phyloP scores from a whole-genome alignment of 1,140 invertebrate genomes.

The Heterodera carotae region DNA sequence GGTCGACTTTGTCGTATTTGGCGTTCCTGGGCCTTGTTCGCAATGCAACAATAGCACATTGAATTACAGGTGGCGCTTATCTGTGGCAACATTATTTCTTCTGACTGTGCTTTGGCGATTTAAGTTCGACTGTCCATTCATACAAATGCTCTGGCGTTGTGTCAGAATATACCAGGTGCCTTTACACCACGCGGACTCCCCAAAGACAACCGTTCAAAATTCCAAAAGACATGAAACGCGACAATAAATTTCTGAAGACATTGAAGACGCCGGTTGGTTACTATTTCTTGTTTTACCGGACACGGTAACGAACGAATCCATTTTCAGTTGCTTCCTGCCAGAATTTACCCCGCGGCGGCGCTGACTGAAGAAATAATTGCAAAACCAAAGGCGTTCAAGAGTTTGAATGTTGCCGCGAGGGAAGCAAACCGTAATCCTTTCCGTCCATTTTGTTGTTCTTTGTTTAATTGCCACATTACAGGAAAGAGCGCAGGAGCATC shows the following conservation, averaged over 20 bases:
- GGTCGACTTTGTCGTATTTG: slow-evolving; percentile 84
- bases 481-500: background rate
- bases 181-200: slow-evolving; percentile 75
- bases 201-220: slow-evolving; percentile 75
- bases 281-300: background rate
- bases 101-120: background rate
- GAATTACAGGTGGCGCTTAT: slow-evolving; percentile 68
- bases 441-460: background rate
- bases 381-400: slow-evolving; percentile 27
- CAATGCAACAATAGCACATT: slow-evolving; percentile 81
- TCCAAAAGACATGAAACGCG: slow-evolving; percentile 69
- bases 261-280: slow-evolving; percentile 38
- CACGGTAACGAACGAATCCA: background rate
- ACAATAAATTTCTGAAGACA: slow-evolving; percentile 32
- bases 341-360: slow-evolving; percentile 30
- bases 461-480: background rate
- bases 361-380: slow-evolving; percentile 17
- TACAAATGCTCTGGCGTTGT: slow-evolving; percentile 81
- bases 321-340: slow-evolving; percentile 31
- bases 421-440: slow-evolving; percentile 1
- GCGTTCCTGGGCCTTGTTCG: slow-evolving; percentile 76
- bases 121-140: slow-evolving; percentile 68
- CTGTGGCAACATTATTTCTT: background rate
- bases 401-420: slow-evolving; percentile 8
- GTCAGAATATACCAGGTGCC: slow-evolving; percentile 88